Base-by-base conservation (phyloP, 2,113 vertebrate species). In the Nyctibius bracteatus region DNA sequence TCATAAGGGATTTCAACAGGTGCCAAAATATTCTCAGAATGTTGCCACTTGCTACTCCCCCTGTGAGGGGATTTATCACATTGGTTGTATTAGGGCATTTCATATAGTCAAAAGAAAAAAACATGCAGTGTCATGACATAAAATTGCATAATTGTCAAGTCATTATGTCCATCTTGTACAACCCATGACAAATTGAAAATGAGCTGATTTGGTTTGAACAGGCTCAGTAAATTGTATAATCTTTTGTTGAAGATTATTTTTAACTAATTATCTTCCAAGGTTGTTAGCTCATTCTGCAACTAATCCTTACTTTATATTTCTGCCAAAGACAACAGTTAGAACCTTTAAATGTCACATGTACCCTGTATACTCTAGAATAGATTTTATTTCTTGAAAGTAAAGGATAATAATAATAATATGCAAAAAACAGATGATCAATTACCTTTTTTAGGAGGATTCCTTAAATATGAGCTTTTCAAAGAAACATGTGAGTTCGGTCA, bases 91-190 rank as follows among this genome's bases (percentile, higher is more conserved):
- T 37, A 71, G 9, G 13, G 31, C 10, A 70, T 72, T 90, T 88
- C 30, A n/a, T 24, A 27, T 1, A 68, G 27, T 47, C 39, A 65
- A 33, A 85, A 72, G 30, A 8, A 86, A 90, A 92, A 82, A 17
- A 43, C 0, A 0, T 27, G 8, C 41, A 68, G 14, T 55, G 22
- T n/a, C 44, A 43, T 33, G 8, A 41, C 9, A 72, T 9, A 24
- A 80, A 88, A 73, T 30, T 55, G 6, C 13, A 3, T 37, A 19
- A 57, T 83, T 51, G 6, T 39, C 12, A 55, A 67, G 66, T 88
- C 47, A 65, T 68, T 72, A 12, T 24, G 33, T 59, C n/a, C 17
- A 28, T 49, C 21, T 57, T 37, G 25, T 59, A 33, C 31, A 74
- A 57, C 9, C 8, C 10, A 14, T 8, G 15, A 51, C 9, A 88